phyloP scores from a whole-genome alignment of 92 coral and sea anemone genomes.

The Desmophyllum pertusum region DNA sequence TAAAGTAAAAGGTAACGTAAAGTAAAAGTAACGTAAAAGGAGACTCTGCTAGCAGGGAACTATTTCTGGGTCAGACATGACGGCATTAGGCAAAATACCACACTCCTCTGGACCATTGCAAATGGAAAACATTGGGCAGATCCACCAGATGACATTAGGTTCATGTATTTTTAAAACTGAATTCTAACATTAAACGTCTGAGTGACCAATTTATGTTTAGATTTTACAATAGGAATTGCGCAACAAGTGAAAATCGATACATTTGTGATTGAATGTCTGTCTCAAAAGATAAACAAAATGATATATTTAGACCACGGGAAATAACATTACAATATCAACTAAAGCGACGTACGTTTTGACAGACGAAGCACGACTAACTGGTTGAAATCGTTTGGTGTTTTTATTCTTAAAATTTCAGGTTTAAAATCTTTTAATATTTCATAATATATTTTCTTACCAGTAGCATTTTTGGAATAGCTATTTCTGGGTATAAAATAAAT shows the following conservation, averaged over 20 bases:
- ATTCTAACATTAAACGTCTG: no score
- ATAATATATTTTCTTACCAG: not conserved
- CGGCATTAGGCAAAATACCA: no score
- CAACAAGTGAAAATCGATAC: constrained; percentile 7
- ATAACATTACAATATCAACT: not conserved
- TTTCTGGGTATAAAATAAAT: not conserved
- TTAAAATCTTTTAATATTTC: not conserved
- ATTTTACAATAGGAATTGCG: not conserved
- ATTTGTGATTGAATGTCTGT: not conserved
- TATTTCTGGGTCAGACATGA: no score
- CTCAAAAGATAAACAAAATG: not conserved
- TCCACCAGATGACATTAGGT: no score
- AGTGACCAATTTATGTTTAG: not conserved
- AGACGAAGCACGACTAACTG: no score
- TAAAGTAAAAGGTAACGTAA: no score
- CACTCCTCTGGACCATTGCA: no score
- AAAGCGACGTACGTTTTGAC: not conserved
- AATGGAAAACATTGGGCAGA: no score
- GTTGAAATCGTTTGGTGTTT: not conserved
- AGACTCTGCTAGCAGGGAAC: no score
- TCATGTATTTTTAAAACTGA: no score
- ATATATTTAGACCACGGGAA: not conserved
- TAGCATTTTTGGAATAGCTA: no score
- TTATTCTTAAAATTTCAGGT: not conserved
- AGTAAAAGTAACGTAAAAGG: no score